Percentiles rank a stretch among this genome's conserved stretches.
phyloP scores from a whole-genome alignment of 2,888 invertebrate genomes.

The Strigamia crassipes region DNA sequence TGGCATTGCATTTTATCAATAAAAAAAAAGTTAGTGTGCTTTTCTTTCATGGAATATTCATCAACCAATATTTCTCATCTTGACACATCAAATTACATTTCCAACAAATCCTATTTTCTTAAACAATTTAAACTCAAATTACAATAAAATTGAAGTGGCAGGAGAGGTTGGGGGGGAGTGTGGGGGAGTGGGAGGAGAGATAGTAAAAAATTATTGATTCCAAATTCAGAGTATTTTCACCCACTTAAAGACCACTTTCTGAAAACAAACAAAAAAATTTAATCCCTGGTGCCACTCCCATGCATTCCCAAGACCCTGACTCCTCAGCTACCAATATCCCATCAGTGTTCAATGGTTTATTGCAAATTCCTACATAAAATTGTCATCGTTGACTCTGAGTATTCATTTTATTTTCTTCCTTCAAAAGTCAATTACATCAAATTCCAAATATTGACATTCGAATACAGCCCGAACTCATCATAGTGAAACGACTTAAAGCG shows the following conservation, averaged over 20 bases:
- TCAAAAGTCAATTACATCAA: constrained; percentile 10
- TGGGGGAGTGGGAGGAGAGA: too few relatives aligned
- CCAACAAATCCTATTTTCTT: too few relatives aligned
- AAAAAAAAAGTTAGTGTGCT: too few relatives aligned
- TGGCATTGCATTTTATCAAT: too few relatives aligned
- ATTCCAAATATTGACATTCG: neutral
- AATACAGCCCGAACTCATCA: neutral
- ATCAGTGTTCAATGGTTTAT: constrained; percentile 2
- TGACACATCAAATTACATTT: too few relatives aligned
- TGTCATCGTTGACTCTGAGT: neutral
- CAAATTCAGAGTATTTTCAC: neutral
- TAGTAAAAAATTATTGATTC: neutral
- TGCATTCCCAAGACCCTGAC: neutral
- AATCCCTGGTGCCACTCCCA: neutral
- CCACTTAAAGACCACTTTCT: neutral
- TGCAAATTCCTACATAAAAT: constrained; percentile 1
- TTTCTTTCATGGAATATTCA: too few relatives aligned
- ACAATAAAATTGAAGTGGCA: too few relatives aligned
- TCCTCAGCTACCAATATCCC: neutral
- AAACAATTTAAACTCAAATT: too few relatives aligned
- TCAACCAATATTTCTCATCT: too few relatives aligned
- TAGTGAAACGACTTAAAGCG: too few relatives aligned
- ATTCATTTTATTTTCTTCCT: neutral
- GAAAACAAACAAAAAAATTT: neutral
- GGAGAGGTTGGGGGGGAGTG: too few relatives aligned